These are phyloP conservation scores for Microplitis mediator DNA, from an alignment of 1,140 invertebrate species.

Conservation along the genomic window DNA sequence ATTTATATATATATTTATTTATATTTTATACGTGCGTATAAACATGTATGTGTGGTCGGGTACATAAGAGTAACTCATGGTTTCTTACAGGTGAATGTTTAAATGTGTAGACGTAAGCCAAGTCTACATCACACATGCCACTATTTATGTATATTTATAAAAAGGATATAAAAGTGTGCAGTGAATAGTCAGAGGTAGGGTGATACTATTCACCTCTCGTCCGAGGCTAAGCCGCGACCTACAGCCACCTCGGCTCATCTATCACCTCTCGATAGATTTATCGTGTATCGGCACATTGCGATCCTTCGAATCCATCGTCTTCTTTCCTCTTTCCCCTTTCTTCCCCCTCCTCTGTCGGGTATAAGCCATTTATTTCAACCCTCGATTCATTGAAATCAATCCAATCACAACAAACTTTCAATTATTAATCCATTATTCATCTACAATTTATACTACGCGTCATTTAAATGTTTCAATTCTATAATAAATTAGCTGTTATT, in stretches of 20 bases:
- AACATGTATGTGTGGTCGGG: constrained; percentile 5
- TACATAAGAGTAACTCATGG: constrained; percentile 27
- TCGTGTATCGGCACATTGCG: constrained; percentile 49
- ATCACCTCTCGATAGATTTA: constrained; percentile 52
- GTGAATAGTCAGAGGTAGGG: not conserved
- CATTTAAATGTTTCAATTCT: not conserved
- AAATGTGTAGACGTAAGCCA: constrained; percentile 9
- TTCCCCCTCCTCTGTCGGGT: too few species aligned
- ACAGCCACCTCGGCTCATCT: constrained; percentile 40
- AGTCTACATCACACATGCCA: not conserved
- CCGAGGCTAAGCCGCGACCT: constrained; percentile 19
- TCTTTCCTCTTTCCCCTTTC: not conserved
- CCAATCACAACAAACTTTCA: constrained; percentile 27
- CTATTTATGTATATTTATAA: not conserved
- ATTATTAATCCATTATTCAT: constrained; percentile 14
- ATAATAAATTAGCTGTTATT: not conserved
- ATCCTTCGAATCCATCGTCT: constrained; percentile 38
- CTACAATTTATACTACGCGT: not conserved
- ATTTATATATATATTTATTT: not conserved
- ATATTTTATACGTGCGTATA: not conserved
- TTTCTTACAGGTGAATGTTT: constrained; percentile 27
- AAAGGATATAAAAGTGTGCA: not conserved
- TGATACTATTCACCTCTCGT: not conserved
- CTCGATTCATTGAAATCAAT: constrained; percentile 32
- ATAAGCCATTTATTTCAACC: constrained; percentile 44